These are phyloP conservation scores for Takifugu bimaculatus DNA, from an alignment of 2,113 vertebrate genomes.

Conservation along the genomic window DNA sequence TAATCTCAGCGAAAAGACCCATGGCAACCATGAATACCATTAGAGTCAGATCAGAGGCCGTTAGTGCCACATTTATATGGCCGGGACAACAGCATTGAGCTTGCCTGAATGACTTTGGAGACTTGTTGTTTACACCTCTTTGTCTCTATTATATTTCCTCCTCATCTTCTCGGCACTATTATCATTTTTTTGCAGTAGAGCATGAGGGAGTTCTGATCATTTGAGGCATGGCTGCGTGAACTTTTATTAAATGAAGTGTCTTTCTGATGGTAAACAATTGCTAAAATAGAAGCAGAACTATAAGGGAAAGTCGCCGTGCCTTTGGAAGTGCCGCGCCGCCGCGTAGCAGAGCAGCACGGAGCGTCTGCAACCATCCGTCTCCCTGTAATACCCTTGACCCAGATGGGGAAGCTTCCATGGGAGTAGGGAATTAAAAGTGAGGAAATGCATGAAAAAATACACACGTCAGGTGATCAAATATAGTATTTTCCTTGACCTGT, in stretches of 20 bases:
- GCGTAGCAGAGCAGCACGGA: constrained; percentile 23
- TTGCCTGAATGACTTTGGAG: constrained; percentile 37
- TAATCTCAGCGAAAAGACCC: constrained; percentile 69
- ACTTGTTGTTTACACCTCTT: constrained; percentile 44
- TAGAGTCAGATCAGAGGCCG: constrained; percentile 66
- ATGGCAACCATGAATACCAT: constrained; percentile 77
- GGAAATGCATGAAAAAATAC: constrained; percentile 63
- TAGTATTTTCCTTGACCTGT: constrained; percentile 77
- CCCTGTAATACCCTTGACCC: constrained; percentile 74
- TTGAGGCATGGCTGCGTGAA: constrained; percentile 28
- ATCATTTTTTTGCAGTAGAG: constrained; percentile 9
- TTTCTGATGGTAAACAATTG: constrained; percentile 26
- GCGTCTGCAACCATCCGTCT: constrained; percentile 48
- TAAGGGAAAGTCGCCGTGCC: constrained; percentile 54
- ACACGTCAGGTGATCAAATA: constrained; percentile 65
- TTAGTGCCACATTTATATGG: constrained; percentile 66
- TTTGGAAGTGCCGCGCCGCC: constrained; percentile 40
- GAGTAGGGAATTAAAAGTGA: constrained; percentile 68
- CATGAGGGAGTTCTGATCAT: constrained; percentile 26
- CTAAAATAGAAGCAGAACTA: constrained; percentile 27
- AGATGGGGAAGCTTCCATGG: constrained; percentile 66
- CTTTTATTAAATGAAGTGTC: constrained; percentile 19
- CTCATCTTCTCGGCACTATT: constrained; percentile 26
- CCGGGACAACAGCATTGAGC: constrained; percentile 45
- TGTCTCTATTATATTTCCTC: constrained; percentile 38